These are phyloP conservation scores for Salmo trutta DNA, from an alignment of 2,797 vertebrate species.

Conservation along the genomic window DNA sequence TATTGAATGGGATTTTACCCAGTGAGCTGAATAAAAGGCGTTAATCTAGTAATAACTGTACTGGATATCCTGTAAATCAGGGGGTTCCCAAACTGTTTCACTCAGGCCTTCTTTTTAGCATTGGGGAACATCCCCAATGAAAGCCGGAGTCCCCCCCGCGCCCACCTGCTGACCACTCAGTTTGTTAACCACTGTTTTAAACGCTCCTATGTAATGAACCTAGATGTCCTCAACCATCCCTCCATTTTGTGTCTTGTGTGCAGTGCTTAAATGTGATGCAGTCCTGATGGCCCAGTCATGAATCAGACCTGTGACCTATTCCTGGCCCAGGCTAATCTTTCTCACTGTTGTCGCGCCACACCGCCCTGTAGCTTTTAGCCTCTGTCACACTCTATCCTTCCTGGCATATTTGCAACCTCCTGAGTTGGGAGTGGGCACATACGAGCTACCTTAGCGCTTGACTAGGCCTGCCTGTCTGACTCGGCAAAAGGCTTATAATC, in stretches of 20 bases:
- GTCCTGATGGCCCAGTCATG: neutral
- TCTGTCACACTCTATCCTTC: conserved; percentile 3
- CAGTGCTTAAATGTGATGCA: neutral
- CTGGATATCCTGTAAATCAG: no score
- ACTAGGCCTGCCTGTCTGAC: neutral
- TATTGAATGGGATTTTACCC: neutral
- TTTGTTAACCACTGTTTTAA: no score
- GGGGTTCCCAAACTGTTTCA: no score
- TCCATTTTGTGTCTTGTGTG: neutral
- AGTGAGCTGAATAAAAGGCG: neutral
- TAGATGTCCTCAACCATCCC: neutral
- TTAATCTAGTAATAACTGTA: no score
- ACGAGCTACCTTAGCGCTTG: conserved; percentile 1
- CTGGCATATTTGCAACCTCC: conserved; percentile 10
- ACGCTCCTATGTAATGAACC: no score
- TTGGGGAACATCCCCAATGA: neutral
- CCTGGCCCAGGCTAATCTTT: conserved; percentile 12
- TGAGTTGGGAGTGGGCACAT: neutral
- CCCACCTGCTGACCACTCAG: no score
- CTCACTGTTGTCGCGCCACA: neutral
- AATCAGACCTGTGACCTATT: conserved; percentile 20
- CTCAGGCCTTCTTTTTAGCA: no score
- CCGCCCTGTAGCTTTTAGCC: neutral
- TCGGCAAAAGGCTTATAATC: neutral
- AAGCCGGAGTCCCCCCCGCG: no score